These are phyloP conservation scores for Pocillopora meandrina DNA, from an alignment of 92 coral and sea anemone species.

Conservation along the genomic window DNA sequence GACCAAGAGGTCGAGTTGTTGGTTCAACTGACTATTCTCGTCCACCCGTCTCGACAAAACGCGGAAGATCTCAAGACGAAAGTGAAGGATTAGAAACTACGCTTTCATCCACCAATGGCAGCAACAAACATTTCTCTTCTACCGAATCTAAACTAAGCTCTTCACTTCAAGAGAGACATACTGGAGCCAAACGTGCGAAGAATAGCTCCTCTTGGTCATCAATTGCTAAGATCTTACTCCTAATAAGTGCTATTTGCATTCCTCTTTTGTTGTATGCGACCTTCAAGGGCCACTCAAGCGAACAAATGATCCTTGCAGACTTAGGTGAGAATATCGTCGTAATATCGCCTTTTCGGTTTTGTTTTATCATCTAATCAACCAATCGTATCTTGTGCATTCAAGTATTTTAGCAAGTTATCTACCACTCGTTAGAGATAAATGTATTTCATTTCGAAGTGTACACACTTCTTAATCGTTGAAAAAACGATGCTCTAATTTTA, in stretches of 20 bases:
- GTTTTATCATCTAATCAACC: background rate
- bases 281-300: constrained; percentile 29
- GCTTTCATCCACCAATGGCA: background rate
- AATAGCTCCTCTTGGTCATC: constrained; percentile 35
- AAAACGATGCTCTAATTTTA: background rate
- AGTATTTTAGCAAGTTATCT: background rate
- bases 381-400: background rate
- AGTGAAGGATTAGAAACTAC: constrained; percentile 29
- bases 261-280: constrained; percentile 31
- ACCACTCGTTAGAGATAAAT: background rate
- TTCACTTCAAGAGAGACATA: constrained; percentile 42
- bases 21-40: constrained; percentile 13
- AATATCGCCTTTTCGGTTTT: background rate
- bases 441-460: background rate
- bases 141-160: constrained; percentile 11
- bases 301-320: background rate
- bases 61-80: constrained; percentile 9
- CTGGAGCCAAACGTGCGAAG: constrained; percentile 34
- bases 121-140: background rate
- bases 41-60: background rate
- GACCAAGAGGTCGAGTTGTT: background rate
- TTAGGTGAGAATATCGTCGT: constrained; percentile 26
- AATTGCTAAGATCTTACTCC: constrained; percentile 17
- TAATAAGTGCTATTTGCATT: constrained; percentile 46
- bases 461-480: background rate